Evolutionary conservation across 2,888 invertebrate species (phyloP), one percentile per base, ranked within the genome.

Genomic region (Geophilus truncorum): DNA sequence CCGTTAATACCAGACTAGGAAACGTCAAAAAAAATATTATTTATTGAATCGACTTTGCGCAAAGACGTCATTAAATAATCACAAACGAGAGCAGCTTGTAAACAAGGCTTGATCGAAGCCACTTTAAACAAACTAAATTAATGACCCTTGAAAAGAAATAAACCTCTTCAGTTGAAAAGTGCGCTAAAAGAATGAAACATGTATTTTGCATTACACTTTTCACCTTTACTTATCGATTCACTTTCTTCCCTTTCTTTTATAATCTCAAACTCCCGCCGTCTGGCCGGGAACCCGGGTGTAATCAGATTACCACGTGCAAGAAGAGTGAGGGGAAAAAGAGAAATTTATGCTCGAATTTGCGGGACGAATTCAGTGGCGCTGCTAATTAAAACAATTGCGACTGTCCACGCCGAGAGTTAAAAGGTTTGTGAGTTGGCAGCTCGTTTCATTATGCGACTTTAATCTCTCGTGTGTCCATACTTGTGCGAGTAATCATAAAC

Each of bases 201-300:
- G 62, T 62, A 62, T 62, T 62, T 62, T 62, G 62, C 62, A 62
- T 62, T 62, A 62, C 62, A 62, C 62, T 62, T 62, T 62, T 62
- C 62, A 62, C 62, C 62, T 62, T 62, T 62, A 62, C 62, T 23
- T 62, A 62, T 62, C 62, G 62, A 62, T 62, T 62, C 62, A 10
- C 62, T 6, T 6, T 5, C 25, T 62, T 45, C 45, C 62, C 25
- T 45, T 40, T 15, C 25, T 23, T 62, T 62, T 62, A 62, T 62
- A 62, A 62, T 62, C 62, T 62, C 2, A 28, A 62, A 23, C 28
- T 62, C 23, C 2, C 45, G 15, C n/a, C 15, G n/a, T 45, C 45
- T 18, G 12, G n/a, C n/a, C 15, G 18, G 18, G 45, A 45, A 45
- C 45, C 18, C 45, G n/a, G 1, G 45, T 45, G n/a, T 62, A 62